Evolutionary conservation across 2,113 vertebrate species (phyloP).

Genomic region (Amphilophus citrinellus): DNA sequence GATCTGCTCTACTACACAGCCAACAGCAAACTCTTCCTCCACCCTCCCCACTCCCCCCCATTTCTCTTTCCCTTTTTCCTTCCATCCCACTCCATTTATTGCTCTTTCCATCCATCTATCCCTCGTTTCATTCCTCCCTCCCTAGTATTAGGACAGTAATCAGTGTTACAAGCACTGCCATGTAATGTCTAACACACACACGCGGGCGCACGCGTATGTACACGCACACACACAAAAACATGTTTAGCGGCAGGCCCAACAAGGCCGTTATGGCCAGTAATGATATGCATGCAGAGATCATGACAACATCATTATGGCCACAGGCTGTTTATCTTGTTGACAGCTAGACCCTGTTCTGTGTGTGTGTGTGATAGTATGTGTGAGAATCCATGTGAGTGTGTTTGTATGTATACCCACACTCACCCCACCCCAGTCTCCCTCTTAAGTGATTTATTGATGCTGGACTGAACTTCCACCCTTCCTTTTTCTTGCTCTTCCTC

Average conservation of each 20-base stretch:
- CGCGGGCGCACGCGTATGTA: neutral
- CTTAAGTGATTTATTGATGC: conserved; percentile 81
- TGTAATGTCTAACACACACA: conserved; percentile 21
- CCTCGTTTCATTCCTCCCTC: conserved; percentile 13
- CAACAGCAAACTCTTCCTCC: conserved; percentile 34
- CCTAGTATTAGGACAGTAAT: conserved; percentile 56
- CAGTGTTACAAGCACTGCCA: conserved; percentile 35
- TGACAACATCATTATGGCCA: conserved; percentile 79
- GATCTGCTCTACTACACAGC: conserved; percentile 55
- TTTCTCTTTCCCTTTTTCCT: conserved; percentile 14
- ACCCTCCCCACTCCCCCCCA: neutral
- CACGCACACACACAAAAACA: conserved; percentile 22
- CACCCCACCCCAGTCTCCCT: conserved; percentile 54
- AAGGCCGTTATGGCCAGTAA: conserved; percentile 65
- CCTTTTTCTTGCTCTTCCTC: conserved; percentile 54
- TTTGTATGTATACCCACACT: conserved; percentile 1
- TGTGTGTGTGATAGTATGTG: conserved; percentile 3
- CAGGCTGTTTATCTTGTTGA: conserved; percentile 76
- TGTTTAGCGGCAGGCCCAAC: conserved; percentile 46
- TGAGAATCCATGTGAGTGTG: neutral
- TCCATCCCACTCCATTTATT: conserved; percentile 48
- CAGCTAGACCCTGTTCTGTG: conserved; percentile 63
- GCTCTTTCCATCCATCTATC: conserved; percentile 32
- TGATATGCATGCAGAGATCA: conserved; percentile 78
- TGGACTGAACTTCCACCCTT: conserved; percentile 73